Evolutionary conservation across 2,888 invertebrate genomes (phyloP), one percentile per base, ranked within the genome.

Genomic region (Masnerella sp.): DNA sequence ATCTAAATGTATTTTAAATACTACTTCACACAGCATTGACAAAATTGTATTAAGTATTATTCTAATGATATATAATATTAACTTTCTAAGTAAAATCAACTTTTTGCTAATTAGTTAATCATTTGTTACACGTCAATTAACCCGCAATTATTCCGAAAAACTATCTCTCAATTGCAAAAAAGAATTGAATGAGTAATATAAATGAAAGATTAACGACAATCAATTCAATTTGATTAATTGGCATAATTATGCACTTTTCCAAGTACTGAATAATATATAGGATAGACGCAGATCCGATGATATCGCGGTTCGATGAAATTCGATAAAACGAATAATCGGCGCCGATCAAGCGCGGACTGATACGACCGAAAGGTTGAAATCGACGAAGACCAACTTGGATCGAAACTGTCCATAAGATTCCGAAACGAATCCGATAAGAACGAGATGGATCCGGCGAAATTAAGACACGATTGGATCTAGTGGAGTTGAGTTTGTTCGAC

Each of bases 271-370:
- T 30, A 5, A 30, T 30, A 25, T 5, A 25, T 2, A 40, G 4
- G 14, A 36, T 52, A 11, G 34, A 36, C 17, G 51, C 36, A 38
- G 18, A 20, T 51, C 34, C 34, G 34, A 38, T 38, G 14, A 9
- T 36, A 52, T 52, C 38, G 5, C 9, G 38, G 20, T 36, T 52
- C 11, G 40, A 54, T 40, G 20, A 56, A 56, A 30, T 14, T 42
- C 17, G 58, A 30, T 32, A 58, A 30, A 43, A 34, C 18, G 8
- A n/a, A n/a, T 43, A 30, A 40, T 43, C 32, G 34, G 17, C 15
- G 32, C 25, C 32, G 32, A 47, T 30, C 32, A 47, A 47, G 32
- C n/a, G 28, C 9, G 28, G 45, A 45, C 45, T 28, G 45, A 45
- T 45, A 45, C 30, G 45, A 15, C 42, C 42, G 42, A 22, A 36